Conservation (phyloP, 1,140 invertebrate species). For the Drosophila tsacasi region DNA sequence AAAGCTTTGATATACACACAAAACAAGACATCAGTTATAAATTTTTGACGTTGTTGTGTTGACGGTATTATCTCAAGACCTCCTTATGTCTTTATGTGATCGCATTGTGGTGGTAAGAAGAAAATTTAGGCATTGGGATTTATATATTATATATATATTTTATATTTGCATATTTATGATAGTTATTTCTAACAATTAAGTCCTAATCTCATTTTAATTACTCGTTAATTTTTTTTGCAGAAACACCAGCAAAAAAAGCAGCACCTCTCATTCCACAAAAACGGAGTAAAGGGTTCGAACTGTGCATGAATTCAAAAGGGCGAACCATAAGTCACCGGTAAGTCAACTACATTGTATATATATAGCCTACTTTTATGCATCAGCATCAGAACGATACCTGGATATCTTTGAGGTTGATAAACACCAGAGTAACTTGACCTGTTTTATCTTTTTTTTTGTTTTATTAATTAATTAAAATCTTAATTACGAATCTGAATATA, state of each 20-base stretch:
- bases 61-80: slow-evolving; percentile 1
- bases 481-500: neutral
- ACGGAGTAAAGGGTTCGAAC: slow-evolving; percentile 83
- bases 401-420: neutral
- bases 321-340: slow-evolving; percentile 85
- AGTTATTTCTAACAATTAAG: neutral
- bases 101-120: slow-evolving; percentile 9
- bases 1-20: slow-evolving; percentile 4
- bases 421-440: neutral
- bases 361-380: neutral
- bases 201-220: neutral
- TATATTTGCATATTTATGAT: neutral
- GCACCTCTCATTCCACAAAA: slow-evolving; percentile 84
- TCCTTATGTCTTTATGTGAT: slow-evolving; percentile 13
- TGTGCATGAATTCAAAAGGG: slow-evolving; percentile 85
- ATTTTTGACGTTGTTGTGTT: slow-evolving; percentile 8
- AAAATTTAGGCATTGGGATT: neutral
- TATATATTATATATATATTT: too few species aligned
- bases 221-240: slow-evolving; percentile 52
- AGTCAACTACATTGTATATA: slow-evolving; percentile 19
- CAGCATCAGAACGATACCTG: neutral
- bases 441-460: neutral
- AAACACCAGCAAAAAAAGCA: slow-evolving; percentile 85
- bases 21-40: neutral
- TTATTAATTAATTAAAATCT: neutral